Conservation (phyloP, 1,140 invertebrate genomes). For the Hyles euphorbiae region DNA sequence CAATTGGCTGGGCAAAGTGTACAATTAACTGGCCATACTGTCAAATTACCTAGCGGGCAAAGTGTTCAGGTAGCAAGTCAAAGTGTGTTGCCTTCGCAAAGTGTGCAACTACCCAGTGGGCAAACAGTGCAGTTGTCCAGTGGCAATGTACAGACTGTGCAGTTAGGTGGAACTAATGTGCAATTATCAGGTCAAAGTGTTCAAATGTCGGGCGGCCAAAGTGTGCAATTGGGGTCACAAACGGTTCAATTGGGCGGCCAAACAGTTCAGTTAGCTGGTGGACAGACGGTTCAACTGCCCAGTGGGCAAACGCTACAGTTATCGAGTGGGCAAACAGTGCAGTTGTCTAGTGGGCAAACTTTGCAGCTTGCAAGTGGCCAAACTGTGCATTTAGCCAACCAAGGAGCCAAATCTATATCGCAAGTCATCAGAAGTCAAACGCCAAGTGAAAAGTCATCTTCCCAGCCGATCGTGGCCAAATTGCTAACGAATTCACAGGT, state of each 20-base stretch:
- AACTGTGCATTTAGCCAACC: slow-evolving; percentile 35
- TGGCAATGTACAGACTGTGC: slow-evolving; percentile 52
- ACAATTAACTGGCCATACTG: slow-evolving; percentile 58
- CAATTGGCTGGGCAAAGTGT: slow-evolving; percentile 57
- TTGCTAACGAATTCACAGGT: slow-evolving; percentile 65
- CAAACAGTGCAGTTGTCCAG: slow-evolving; percentile 57
- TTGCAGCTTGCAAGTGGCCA: slow-evolving; percentile 50
- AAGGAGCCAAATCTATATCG: slow-evolving; percentile 45
- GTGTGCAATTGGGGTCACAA: slow-evolving; percentile 42
- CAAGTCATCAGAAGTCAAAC: slow-evolving; percentile 50
- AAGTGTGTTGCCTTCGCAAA: slow-evolving; percentile 49
- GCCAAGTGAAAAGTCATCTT: slow-evolving; percentile 41
- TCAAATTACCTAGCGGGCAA: slow-evolving; percentile 61
- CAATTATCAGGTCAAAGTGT: slow-evolving; percentile 47
- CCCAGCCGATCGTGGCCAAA: slow-evolving; percentile 62
- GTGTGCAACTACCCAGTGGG: slow-evolving; percentile 54
- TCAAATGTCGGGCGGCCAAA: slow-evolving; percentile 53
- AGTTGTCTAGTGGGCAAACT: slow-evolving; percentile 56
- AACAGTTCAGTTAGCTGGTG: slow-evolving; percentile 50
- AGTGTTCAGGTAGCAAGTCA: slow-evolving; percentile 66
- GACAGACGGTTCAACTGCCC: slow-evolving; percentile 55
- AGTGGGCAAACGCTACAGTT: slow-evolving; percentile 58
- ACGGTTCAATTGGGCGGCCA: slow-evolving; percentile 54
- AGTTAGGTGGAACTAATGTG: slow-evolving; percentile 44
- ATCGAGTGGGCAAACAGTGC: slow-evolving; percentile 49